Evolutionary conservation across 2,113 vertebrate genomes (phyloP), one percentile per base, ranked within the genome.

Genomic region (Pontoporia blainvillei): DNA sequence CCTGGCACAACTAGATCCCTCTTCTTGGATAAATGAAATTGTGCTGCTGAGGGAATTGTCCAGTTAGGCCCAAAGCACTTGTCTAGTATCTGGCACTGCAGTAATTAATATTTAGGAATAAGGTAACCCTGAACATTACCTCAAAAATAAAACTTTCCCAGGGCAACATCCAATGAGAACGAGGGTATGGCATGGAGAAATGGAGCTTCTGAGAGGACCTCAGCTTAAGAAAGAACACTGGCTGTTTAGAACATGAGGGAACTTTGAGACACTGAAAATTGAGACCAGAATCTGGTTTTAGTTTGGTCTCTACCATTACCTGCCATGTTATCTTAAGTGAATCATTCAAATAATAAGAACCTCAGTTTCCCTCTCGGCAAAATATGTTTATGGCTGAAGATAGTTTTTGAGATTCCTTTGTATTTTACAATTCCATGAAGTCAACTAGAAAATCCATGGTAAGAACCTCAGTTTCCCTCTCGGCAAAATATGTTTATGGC

Each of bases 161-260:
- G 54, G n/a, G 11, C 34, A 62, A 13, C 34, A 8, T 8, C 41
- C 36, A 54, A 23, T 62, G 44, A 93, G 23, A 52, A 71, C 52
- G 7, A n/a, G 3, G 31, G 0, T 61, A 12, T 0, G 1, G 2
- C 20, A 5, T 8, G 6, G 3, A 64, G 66, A 83, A 87, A 27
- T 34, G 3, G 13, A 3, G 29, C 41, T 72, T 8, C 6, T 81
- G 78, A 52, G 52, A 89, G 62, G 49, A 71, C 17, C 12, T 62
- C 72, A 44, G 36, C 13, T 17, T 49, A 76, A 36, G 10, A 31
- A 90, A 86, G 4, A 5, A 31, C 4, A 54, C 1, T n/a, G 59
- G n/a, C 29, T 39, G 4, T 57, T 41, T 85, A 76, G 1, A 31
- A 15, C 8, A 25, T 0, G 1, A n/a, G 29, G 8, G 8, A 11